Evolutionary conservation across 2,888 invertebrate species (phyloP), one percentile per base, ranked within the genome.

Genomic region (Drosophila antonietae): DNA sequence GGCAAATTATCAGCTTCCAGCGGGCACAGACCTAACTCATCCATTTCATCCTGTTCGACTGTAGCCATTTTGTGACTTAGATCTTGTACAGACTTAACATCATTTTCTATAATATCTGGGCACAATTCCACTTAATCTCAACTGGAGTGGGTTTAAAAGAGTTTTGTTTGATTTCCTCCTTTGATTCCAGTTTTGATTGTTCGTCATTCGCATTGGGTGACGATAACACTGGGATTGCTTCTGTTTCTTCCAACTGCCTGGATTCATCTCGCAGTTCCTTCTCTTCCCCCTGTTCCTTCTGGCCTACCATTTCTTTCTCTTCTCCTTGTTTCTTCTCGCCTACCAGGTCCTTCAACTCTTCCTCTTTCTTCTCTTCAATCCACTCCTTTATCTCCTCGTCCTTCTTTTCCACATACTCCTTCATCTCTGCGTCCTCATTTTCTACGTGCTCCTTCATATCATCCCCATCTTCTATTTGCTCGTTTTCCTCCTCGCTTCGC

Each of bases 1-100:
- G 41, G 20, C 1, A 49, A 64, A 3, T 77, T 75, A 3, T 65
- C 55, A 2, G 62, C 51, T 1, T 57, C 68, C 1, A 89, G 51
- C 12, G 79, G 88, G 47, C 74, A 70, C 5, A 90, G 20, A 2
- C 91, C 91, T 5, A 90, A 64, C 15, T 90, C 90, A 10, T 78
- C 73, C 20, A 89, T 73, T 44, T 80, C 78, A 0, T 64, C 57
- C 2, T 46, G 35, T n/a, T 28, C 8, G 1, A 58, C 20, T 3
- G 51, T 52, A 8, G 5, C 14, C 52, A 51, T 20, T 7, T 10
- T 14, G 7, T 15, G 15, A 3, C 2, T n/a, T 14, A 14, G 35
- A 23, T 47, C 47, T 6, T 18, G 12, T 8, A 23, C 20, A 20
- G 33, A n/a, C 1, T 28, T 5, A 15, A 5, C 8, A 12, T 6